A percentile compares a stretch with the other conserved stretches of the same genome.
These are phyloP conservation scores for Myripristis jacobus DNA, from an alignment of 2,797 vertebrate species.

Conservation along the genomic window DNA sequence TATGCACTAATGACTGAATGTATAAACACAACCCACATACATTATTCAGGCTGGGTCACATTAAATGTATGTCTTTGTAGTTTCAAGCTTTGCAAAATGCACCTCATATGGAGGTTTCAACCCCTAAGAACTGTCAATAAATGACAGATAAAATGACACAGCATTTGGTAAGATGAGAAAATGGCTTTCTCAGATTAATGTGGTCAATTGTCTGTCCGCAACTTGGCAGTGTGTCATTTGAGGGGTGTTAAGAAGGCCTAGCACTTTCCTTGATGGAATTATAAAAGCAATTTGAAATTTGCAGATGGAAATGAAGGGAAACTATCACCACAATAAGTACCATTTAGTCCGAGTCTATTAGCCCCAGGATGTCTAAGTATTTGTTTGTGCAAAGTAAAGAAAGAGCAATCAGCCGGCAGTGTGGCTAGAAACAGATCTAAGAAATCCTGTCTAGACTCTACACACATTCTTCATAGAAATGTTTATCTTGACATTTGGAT, in stretches of 20 bases:
- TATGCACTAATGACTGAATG: slow-evolving; percentile 53
- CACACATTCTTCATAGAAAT: slow-evolving; percentile 33
- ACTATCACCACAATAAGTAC: too few relatives aligned
- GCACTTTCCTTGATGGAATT: too few relatives aligned
- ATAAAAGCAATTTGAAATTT: too few relatives aligned
- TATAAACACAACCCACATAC: slow-evolving; percentile 17
- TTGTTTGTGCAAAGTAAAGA: neutral
- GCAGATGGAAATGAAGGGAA: too few relatives aligned
- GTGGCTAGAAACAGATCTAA: neutral
- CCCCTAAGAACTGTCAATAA: neutral
- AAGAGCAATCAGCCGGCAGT: neutral
- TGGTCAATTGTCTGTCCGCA: too few relatives aligned
- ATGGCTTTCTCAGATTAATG: neutral
- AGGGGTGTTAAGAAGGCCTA: too few relatives aligned
- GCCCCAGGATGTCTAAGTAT: neutral
- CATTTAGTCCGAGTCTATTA: neutral
- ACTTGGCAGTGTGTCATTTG: too few relatives aligned
- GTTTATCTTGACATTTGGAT: slow-evolving; percentile 37
- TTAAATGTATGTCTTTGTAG: neutral
- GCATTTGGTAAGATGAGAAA: neutral
- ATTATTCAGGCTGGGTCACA: slow-evolving; percentile 33
- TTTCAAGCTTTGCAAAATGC: neutral
- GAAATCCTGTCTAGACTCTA: slow-evolving; percentile 9
- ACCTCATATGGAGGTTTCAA: neutral
- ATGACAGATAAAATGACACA: neutral